phyloP scores from a whole-genome alignment of 2,888 invertebrate genomes.

The Xestia c-nigrum region DNA sequence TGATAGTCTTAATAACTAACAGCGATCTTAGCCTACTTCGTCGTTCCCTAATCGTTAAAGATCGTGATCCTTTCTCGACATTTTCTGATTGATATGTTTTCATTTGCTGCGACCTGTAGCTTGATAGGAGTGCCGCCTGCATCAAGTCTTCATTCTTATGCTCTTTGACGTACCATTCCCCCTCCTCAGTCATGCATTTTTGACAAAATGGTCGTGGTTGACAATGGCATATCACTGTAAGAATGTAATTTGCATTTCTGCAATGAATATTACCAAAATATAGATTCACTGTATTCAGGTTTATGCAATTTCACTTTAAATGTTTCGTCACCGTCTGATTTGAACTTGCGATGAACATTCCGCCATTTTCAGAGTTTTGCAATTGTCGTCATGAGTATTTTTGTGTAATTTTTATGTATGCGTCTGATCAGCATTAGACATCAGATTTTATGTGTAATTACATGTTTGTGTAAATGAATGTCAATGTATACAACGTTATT shows the following conservation, averaged over 20 bases:
- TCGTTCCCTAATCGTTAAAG: background rate
- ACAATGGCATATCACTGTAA: background rate
- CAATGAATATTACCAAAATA: background rate
- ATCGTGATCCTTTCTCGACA: too few species aligned
- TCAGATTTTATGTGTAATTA: too few species aligned
- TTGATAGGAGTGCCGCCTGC: background rate
- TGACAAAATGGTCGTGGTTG: too few species aligned
- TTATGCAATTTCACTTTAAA: background rate
- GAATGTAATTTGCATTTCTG: background rate
- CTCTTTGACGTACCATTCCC: too few species aligned
- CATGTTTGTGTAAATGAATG: too few species aligned
- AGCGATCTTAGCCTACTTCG: background rate
- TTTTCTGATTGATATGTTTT: background rate
- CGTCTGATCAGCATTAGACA: too few species aligned
- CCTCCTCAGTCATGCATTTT: too few species aligned
- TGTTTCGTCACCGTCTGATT: background rate
- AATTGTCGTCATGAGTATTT: background rate
- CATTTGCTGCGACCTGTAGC: background rate
- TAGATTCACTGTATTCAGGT: background rate
- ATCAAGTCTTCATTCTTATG: background rate
- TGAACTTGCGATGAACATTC: background rate
- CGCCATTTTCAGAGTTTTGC: background rate
- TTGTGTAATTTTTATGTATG: too few species aligned
- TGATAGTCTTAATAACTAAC: background rate
- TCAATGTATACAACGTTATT: too few species aligned